Percentiles rank a stretch among this genome's conserved stretches.
These are phyloP conservation scores for Apodemia duryi DNA, from an alignment of 2,888 invertebrate species.

Conservation along the genomic window DNA sequence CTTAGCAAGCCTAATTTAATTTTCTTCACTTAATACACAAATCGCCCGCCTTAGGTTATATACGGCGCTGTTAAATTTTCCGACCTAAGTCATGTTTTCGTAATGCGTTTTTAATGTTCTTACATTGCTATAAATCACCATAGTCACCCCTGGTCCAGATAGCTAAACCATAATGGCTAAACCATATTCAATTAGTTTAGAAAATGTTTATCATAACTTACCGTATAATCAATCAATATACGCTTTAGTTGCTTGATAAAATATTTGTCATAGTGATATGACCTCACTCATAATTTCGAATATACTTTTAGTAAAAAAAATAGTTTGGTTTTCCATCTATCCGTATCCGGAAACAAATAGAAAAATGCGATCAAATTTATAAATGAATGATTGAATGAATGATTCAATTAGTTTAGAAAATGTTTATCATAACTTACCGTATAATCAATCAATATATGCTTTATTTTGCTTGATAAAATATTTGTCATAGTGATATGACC, in stretches of 20 bases:
- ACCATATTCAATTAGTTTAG: conserved; percentile 58
- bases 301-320: too few species aligned
- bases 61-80: conserved; percentile 64
- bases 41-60: conserved; percentile 58
- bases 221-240: conserved; percentile 20
- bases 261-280: neutral
- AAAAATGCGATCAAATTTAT: too few species aligned
- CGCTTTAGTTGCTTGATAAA: neutral
- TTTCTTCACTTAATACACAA: conserved; percentile 45
- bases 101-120: conserved; percentile 80
- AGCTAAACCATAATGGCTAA: conserved; percentile 75
- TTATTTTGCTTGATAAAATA: neutral
- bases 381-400: too few species aligned
- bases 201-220: conserved; percentile 37
- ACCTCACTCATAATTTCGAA: neutral
- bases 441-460: conserved; percentile 17
- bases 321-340: too few species aligned
- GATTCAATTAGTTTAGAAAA: conserved; percentile 57
- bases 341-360: too few species aligned
- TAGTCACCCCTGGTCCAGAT: conserved; percentile 73
- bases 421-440: conserved; percentile 31
- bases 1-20: conserved; percentile 22
- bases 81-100: conserved; percentile 76
- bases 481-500: neutral
- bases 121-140: conserved; percentile 77